phyloP scores from a whole-genome alignment of 2,888 invertebrate species.

The Pachycephus smyrnensis region DNA sequence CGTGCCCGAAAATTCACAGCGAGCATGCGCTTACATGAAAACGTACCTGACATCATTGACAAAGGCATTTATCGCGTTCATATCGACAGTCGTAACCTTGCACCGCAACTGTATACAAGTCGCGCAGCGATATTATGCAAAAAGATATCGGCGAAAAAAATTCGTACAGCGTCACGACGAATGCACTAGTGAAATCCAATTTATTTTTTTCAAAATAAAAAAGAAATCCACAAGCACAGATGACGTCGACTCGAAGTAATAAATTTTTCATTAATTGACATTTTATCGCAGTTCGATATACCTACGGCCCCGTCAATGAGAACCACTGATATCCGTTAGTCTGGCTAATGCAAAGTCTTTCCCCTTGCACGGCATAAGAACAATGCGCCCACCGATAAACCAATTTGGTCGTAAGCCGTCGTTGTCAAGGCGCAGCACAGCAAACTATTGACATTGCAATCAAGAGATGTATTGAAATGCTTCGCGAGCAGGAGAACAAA shows the following conservation, averaged over 20 bases:
- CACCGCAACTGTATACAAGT: neutral
- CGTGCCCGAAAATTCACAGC: neutral
- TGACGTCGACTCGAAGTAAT: neutral
- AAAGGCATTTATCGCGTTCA: neutral
- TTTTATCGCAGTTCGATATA: neutral
- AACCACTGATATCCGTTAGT: neutral
- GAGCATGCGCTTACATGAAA: neutral
- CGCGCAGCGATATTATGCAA: neutral
- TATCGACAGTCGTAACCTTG: neutral
- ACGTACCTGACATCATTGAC: neutral
- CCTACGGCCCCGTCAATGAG: neutral
- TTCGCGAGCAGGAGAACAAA: constrained; percentile 25
- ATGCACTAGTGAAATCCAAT: neutral
- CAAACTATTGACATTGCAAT: constrained; percentile 6
- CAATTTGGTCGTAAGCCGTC: constrained; percentile 5
- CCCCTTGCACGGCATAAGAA: neutral
- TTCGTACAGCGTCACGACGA: neutral
- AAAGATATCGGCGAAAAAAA: neutral
- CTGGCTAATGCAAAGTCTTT: neutral
- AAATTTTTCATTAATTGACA: neutral
- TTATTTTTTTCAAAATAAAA: neutral
- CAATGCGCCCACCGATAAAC: constrained; percentile 4
- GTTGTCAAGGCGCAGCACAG: neutral
- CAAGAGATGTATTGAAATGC: constrained; percentile 15
- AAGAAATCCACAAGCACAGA: neutral